Conservation (phyloP, 2,113 vertebrate species). For the Silurus asotus region DNA sequence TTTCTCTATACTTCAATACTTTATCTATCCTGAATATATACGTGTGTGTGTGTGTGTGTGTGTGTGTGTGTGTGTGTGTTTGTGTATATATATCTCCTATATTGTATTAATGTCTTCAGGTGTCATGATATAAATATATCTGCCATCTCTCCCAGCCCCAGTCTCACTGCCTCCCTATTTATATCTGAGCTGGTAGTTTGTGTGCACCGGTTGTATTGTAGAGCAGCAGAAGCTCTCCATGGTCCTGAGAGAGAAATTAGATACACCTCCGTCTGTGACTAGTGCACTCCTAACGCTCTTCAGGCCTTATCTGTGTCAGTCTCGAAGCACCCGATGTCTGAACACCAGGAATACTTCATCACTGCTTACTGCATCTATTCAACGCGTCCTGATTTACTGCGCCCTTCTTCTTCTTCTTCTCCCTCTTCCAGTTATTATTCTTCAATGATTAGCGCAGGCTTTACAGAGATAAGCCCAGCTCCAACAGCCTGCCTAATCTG, state of each 20-base stretch:
- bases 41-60: too few relatives aligned
- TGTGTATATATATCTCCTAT: too few relatives aligned
- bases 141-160: too few relatives aligned
- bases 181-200: not conserved
- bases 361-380: not conserved
- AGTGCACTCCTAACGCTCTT: not conserved
- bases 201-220: not conserved
- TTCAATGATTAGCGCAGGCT: slow-evolving; percentile 37
- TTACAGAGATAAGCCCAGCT: slow-evolving; percentile 35
- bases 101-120: too few relatives aligned
- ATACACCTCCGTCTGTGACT: not conserved
- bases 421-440: not conserved
- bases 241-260: not conserved
- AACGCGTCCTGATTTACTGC: not conserved
- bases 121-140: too few relatives aligned
- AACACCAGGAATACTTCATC: not conserved
- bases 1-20: too few relatives aligned
- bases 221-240: not conserved
- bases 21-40: too few relatives aligned
- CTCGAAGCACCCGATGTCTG: not conserved
- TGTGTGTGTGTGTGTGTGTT: too few relatives aligned
- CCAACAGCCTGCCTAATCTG: slow-evolving; percentile 38
- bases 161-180: too few relatives aligned
- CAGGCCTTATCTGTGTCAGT: not conserved
- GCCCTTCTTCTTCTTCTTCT: not conserved